Percentiles rank a stretch among this genome's conserved stretches.
Evolutionary conservation across 1,140 invertebrate genomes (phyloP).

Genomic region (Drosophila mauritiana): DNA sequence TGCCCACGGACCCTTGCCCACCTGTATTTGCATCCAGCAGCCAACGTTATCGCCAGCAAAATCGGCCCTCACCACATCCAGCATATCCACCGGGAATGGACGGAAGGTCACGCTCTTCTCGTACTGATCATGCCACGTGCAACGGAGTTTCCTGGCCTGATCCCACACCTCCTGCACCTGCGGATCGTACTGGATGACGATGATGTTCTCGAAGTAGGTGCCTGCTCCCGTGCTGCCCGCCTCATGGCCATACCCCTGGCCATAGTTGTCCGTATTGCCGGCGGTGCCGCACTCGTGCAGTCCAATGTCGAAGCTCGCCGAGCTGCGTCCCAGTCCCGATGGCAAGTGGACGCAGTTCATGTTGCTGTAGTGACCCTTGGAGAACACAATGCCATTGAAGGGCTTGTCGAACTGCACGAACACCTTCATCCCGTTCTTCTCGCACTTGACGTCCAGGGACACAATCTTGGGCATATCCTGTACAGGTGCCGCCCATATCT

Average conservation of each 20-base stretch:
- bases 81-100: conserved; percentile 97
- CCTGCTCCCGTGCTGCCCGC: conserved; percentile 88
- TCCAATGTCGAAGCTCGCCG: conserved; percentile 95
- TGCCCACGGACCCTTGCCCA: conserved; percentile 97
- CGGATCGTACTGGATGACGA: conserved; percentile 97
- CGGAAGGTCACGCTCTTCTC: conserved; percentile 97
- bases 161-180: conserved; percentile 98
- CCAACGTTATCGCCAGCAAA: conserved; percentile 98
- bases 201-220: conserved; percentile 97
- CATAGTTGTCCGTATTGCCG: conserved; percentile 94
- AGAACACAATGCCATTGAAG: conserved; percentile 97
- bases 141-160: conserved; percentile 95
- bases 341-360: conserved; percentile 96
- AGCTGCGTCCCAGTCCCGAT: conserved; percentile 92
- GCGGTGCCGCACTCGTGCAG: conserved; percentile 96
- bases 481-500: conserved; percentile 92
- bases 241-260: conserved; percentile 92
- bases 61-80: conserved; percentile 96
- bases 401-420: conserved; percentile 96
- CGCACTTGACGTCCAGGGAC: conserved; percentile 96
- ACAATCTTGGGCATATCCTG: conserved; percentile 96
- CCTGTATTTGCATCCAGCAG: conserved; percentile 97
- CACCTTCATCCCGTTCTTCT: conserved; percentile 97
- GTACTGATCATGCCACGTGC: conserved; percentile 98
- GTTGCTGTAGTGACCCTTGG: conserved; percentile 96